Conservation (phyloP, 2,888 invertebrate genomes). For the Thymelicus lineola region DNA sequence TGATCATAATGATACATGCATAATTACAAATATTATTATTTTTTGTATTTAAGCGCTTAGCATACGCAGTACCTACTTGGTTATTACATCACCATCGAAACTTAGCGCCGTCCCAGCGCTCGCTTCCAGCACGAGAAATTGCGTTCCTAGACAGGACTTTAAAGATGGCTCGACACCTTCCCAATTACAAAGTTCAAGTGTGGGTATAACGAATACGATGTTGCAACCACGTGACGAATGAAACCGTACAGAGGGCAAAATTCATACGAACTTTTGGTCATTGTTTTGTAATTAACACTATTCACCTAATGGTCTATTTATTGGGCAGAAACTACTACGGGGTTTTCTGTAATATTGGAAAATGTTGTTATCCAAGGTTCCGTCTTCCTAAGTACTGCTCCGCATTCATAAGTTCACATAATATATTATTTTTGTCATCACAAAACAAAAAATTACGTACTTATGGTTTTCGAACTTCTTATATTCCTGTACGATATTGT, state of each 20-base stretch:
- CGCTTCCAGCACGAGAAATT: not conserved
- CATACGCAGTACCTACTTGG: not conserved
- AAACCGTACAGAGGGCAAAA: not conserved
- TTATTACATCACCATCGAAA: slow-evolving; percentile 11
- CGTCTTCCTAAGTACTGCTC: too few species aligned
- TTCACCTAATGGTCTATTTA: too few species aligned
- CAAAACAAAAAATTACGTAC: too few species aligned
- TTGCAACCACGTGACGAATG: slow-evolving; percentile 42
- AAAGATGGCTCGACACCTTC: slow-evolving; percentile 30
- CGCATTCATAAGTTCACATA: too few species aligned
- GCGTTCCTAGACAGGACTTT: slow-evolving; percentile 13
- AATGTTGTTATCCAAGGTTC: too few species aligned
- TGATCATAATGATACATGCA: too few species aligned
- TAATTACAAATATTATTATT: not conserved
- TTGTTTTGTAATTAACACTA: too few species aligned
- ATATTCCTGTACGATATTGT: too few species aligned
- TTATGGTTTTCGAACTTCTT: too few species aligned
- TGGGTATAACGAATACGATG: slow-evolving; percentile 56
- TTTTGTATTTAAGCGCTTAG: not conserved
- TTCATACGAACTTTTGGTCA: not conserved
- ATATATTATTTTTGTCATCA: too few species aligned
- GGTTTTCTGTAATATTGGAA: too few species aligned
- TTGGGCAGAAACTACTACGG: too few species aligned
- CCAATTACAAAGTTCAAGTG: slow-evolving; percentile 72
- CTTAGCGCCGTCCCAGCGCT: not conserved